Base-by-base conservation (phyloP, 1,140 invertebrate species). In the Hermetia illucens region DNA sequence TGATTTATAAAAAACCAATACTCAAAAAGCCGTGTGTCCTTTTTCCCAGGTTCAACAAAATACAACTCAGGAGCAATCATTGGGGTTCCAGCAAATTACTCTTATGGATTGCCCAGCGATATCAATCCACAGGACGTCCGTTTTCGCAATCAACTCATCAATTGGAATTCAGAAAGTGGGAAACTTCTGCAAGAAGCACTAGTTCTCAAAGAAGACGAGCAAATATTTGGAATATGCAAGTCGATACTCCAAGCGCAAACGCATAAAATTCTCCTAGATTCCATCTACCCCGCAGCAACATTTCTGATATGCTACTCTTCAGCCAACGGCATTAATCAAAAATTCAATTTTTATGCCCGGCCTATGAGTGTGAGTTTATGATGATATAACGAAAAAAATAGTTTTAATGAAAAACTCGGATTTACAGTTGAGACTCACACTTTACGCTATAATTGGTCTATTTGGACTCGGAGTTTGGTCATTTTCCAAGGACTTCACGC, bases 151-250 rank as follows among this genome's bases (percentile, higher is more conserved):
- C 62, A 74, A 44, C 51, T 50, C 32, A 51, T 83, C 10, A 57
- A 76, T 43, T 79, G 77, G 74, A 62, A 56, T 20, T 63, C 70
- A 2, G 65, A 71, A 37, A 62, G 63, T 32, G 79, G 75, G 0
- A 57, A 69, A 44, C 47, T 69, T 25, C 62, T 88, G 12, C 49
- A 75, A 21, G 52, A 79, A 3, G 70, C 81, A 2, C 45, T 86
- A 12, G 51, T 82, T 2, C 47, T 88, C 2, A 74, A 77, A 8
- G 74, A 82, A 30, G 71, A 80, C 31, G 81, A 81, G 4, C 71
- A 84, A 51, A 69, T 80, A 39, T 88, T 82, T 66, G 82, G 73
- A 9, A 73, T 88, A 17, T 82, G 79, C 36, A 66, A 74, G 40
- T 74, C 85, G 63, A 68, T 88, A 30, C 51, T 75, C 36, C 65